Base-by-base conservation (phyloP, 2,797 vertebrate species). In the Lepilemur ruficaudatus region DNA sequence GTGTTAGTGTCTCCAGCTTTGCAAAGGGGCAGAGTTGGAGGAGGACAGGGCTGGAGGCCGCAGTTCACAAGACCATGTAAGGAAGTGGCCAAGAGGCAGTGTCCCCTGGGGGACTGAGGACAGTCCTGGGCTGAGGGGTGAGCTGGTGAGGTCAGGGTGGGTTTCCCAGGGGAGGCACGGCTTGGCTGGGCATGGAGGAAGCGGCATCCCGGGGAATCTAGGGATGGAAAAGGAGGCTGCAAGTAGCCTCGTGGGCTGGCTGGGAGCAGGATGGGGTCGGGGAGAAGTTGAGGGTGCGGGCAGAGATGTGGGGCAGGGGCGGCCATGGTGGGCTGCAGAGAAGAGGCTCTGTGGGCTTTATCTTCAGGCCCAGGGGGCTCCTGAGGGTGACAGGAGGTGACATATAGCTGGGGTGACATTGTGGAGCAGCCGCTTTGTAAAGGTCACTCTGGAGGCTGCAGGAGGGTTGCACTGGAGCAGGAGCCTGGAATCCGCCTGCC, bases 31-130 rank as follows among this genome's bases (percentile, higher is more conserved):
- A 41, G 32, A 25, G 52, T 3, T 20, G 43, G 13, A 46, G n/a
- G 76, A 7, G 22, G 15, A 32, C 6, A 2, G 22, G 57, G 11
- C 11, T 38, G 35, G 25, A 61, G 50, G 17, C 3, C 28, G 2
- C 14, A 18, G 4, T 50, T 89, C 41, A 28, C 20, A 43, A 25
- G 67, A 48, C 43, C 11, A 2, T 0, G 0, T 63, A 43, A 79
- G 5, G 5, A 81, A 32, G 30, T 11, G 41, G 35, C 30, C 52
- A n/a, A n/a, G 63, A 59, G 59, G 43, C 28, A 4, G 32, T 7
- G 10, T 32, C 25, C 23, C 7, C 46, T 0, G 0, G 15, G 41
- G 63, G 3, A 12, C 41, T 10, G 4, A 28, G 38, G 17, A 25
- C 41, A 35, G 52, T 52, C 46, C 20, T 46, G 52, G 22, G 57